phyloP scores from a whole-genome alignment of 92 coral and sea anemone species.

The Phymanthus crucifer region DNA sequence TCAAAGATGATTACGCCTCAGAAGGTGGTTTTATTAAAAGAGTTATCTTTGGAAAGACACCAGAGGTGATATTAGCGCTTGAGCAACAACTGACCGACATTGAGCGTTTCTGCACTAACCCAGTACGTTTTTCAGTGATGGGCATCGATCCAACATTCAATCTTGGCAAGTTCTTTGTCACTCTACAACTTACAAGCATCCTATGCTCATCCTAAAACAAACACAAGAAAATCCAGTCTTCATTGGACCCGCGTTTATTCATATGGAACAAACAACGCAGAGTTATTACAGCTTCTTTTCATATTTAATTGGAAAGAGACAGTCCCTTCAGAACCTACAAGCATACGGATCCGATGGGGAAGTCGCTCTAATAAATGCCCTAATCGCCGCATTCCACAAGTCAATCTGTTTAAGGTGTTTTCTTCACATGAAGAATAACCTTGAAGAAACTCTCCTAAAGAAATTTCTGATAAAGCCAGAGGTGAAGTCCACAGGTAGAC shows the following conservation, averaged over 20 bases:
- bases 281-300: conserved; percentile 45
- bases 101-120: conserved; percentile 52
- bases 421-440: conserved; percentile 47
- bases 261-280: conserved; percentile 39
- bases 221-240: conserved; percentile 40
- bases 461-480: conserved; percentile 28
- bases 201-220: conserved; percentile 36
- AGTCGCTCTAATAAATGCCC: conserved; percentile 49
- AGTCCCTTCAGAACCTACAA: conserved; percentile 31
- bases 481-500: conserved; percentile 20
- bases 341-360: conserved; percentile 67
- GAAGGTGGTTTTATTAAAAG: conserved; percentile 53
- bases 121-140: conserved; percentile 43
- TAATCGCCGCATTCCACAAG: conserved; percentile 38
- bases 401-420: conserved; percentile 53
- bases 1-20: conserved; percentile 46
- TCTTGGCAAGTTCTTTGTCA: conserved; percentile 45
- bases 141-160: conserved; percentile 67
- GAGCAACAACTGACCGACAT: conserved; percentile 58
- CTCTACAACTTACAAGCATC: conserved; percentile 52
- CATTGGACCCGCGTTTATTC: conserved; percentile 54
- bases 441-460: conserved; percentile 41
- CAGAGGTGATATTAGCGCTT: conserved; percentile 49
- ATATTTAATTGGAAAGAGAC: conserved; percentile 32
- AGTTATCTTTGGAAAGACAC: conserved; percentile 51